Conservation (phyloP, 2,888 invertebrate genomes). For the Lepetodrilus schrolli region DNA sequence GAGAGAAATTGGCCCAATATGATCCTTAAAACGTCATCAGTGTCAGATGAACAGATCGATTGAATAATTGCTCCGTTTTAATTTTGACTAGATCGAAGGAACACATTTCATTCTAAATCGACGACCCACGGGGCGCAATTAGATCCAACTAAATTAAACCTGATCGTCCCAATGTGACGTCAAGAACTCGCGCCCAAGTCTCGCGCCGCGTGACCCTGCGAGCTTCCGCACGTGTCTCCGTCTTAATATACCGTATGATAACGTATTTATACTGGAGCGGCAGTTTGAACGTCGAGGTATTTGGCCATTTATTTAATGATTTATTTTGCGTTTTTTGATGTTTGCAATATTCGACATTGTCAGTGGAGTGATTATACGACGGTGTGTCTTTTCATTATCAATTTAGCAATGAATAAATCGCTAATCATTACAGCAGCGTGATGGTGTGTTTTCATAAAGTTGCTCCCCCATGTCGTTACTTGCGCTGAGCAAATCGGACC, state of each 20-base stretch:
- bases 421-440: too few species aligned
- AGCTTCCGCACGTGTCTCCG: not conserved
- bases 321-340: slow-evolving; percentile 16
- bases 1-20: slow-evolving; percentile 29
- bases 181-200: slow-evolving; percentile 3
- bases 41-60: slow-evolving; percentile 29
- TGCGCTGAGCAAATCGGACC: too few species aligned
- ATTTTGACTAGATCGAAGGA: slow-evolving; percentile 20
- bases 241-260: not conserved
- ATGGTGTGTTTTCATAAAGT: not conserved
- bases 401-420: not conserved
- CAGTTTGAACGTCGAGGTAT: not conserved
- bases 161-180: slow-evolving; percentile 17
- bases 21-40: slow-evolving; percentile 33
- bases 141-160: slow-evolving; percentile 31
- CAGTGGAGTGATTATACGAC: too few species aligned
- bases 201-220: not conserved
- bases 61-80: slow-evolving; percentile 25
- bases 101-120: slow-evolving; percentile 30
- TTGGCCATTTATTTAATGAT: slow-evolving; percentile 7
- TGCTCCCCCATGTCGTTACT: too few species aligned
- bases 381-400: too few species aligned
- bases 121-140: slow-evolving; percentile 18
- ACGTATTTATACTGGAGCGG: not conserved
- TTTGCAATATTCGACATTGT: not conserved